phyloP scores from a whole-genome alignment of 53 echinoderm and acorn worm species.

The Hippasteria phrygiana region DNA sequence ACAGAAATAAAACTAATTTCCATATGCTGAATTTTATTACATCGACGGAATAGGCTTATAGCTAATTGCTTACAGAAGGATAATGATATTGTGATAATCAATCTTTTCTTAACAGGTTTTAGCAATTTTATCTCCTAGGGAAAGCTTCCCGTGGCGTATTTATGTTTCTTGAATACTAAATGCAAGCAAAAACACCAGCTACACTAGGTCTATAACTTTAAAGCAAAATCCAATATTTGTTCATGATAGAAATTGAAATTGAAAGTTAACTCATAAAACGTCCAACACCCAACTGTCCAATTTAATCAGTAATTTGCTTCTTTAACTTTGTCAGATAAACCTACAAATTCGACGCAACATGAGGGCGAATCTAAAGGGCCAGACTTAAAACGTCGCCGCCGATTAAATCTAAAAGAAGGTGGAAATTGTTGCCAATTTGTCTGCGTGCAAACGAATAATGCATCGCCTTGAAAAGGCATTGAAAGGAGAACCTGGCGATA shows the following conservation, averaged over 20 bases:
- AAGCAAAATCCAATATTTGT: not conserved
- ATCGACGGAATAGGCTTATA: no score
- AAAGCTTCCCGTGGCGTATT: no score
- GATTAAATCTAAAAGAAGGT: not conserved
- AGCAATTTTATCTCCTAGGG: no score
- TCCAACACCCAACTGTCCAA: not conserved
- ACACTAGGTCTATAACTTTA: not conserved
- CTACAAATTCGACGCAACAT: not conserved
- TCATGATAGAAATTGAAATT: not conserved
- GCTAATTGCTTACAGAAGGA: no score
- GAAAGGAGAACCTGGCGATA: conserved; percentile 1
- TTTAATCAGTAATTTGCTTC: not conserved
- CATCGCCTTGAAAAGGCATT: conserved; percentile 2
- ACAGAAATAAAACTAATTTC: no score
- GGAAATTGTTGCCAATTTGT: not conserved
- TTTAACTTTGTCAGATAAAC: not conserved
- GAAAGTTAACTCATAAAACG: not conserved
- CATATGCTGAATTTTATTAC: no score
- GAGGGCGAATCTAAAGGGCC: no score
- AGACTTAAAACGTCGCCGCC: not conserved
- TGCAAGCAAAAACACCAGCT: not conserved
- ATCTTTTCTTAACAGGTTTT: no score
- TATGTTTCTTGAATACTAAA: no score
- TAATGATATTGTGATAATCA: no score
- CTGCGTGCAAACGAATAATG: not conserved